Evolutionary conservation across 2,797 vertebrate genomes (phyloP), one percentile per base, ranked within the genome.

Genomic region (Perodicticus potto): DNA sequence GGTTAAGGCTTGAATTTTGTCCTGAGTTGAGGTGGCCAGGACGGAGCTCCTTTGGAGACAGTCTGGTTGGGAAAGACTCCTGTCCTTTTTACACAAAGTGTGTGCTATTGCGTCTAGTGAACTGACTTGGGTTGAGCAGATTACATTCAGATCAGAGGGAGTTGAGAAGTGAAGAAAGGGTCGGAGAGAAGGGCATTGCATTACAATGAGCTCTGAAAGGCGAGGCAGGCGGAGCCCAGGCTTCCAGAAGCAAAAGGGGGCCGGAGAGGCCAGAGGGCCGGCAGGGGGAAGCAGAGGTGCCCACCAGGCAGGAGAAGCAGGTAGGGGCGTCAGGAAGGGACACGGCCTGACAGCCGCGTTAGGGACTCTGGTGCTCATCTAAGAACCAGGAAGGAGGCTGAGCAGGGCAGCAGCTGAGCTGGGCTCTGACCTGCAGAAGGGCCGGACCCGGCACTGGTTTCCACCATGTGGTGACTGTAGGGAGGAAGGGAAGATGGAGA

Each of bases 381-480:
- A 53, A 27, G 32, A 34, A 49, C 57, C 11, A 17, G 0, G 37
- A 63, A 63, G 43, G 29, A 43, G 61, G 23, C 12, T 10, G 4
- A 23, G 25, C 4, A 0, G 17, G 27, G 5, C 23, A 49, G 27
- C 7, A 6, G 1, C 17, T 1, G 13, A 3, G 2, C 1, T n/a
- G 8, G 65, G n/a, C 12, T 3, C 10, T 3, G 25, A 11, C 2
- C 32, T 1, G 6, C 57, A 77, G 10, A 57, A 27, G 43, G 32
- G 32, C 45, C 16, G 0, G 7, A 7, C 7, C 23, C 11, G n/a
- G 37, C 0, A 23, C 3, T 10, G 1, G 81, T 23, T 65, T 23
- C 20, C 20, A 57, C 29, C 32, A 9, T 1, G 7, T 1, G 4
- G 19, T 7, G 16, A 25, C 9, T 7, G 14, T n/a, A 29, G 34